Evolutionary conservation across 1,140 invertebrate species (phyloP), one percentile per base, ranked within the genome.

Genomic region (Zaprionus capensis): DNA sequence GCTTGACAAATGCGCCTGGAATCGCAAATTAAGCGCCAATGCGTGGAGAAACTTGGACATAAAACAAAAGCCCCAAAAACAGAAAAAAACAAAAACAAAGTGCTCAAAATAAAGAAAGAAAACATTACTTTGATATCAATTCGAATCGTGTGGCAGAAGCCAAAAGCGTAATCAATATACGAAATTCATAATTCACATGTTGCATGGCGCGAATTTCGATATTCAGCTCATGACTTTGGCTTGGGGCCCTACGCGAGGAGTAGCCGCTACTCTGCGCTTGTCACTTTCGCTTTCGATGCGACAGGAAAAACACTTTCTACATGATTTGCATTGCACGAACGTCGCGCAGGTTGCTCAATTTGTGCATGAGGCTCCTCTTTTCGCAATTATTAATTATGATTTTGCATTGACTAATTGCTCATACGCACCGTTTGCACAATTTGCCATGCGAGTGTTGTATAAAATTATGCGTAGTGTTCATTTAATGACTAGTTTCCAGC

Each of bases 201-300:
- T 57, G 22, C 77, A 71, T 26, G 53, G 51, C 49, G 66, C 46
- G 49, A 56, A 68, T 66, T 59, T 85, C 72, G 71, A 69, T 75
- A 91, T 91, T 78, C 87, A 77, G 44, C 44, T 69, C 87, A 76
- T 87, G 87, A 56, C 71, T 77, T 69, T 76, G n/a, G 46, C 51
- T 26, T 44, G 17, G 49, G 56, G 12, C 36, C 36, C 36, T 38
- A 6, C 1, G 41, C 31, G n/a, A 7, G n/a, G 9, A n/a, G 46
- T 1, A 51, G 46, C 7, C 14, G 20, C 5, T 17, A 17, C 36
- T 15, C 36, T 17, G 20, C 46, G n/a, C 9, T 22, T 71, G 65
- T 73, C 83, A 91, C 87, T 91, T 91, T 91, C 87, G 81, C 71
- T 91, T 91, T 91, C 87, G 51, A 57, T 82, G 44, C 15, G 53